Evolutionary conservation across 2,113 vertebrate species (phyloP).

Genomic region (Hydrochoerus hydrochaeris): DNA sequence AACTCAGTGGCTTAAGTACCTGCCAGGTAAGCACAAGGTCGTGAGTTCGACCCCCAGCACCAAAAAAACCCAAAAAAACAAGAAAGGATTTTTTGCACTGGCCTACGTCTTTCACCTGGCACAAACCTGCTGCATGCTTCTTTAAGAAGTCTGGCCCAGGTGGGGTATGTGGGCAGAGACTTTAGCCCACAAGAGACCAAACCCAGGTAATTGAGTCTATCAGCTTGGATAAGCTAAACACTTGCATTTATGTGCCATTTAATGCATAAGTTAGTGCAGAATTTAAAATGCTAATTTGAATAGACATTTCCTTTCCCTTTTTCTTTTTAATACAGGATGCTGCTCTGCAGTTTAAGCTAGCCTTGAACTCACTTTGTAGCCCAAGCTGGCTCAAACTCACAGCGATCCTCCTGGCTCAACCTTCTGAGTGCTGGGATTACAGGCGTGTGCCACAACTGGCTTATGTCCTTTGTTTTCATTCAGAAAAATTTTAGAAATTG

Average conservation of each 20-base stretch:
- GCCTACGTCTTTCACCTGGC: neutral
- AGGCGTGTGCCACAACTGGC: neutral
- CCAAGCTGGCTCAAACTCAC: neutral
- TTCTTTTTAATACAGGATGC: neutral
- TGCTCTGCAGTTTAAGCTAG: neutral
- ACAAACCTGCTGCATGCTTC: neutral
- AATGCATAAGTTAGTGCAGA: neutral
- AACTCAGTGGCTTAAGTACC: too few species aligned
- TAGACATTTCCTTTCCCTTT: neutral
- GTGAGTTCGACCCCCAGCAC: too few species aligned
- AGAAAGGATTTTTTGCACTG: neutral
- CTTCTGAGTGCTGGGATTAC: neutral
- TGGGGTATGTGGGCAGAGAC: neutral
- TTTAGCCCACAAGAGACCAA: neutral
- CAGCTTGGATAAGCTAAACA: neutral
- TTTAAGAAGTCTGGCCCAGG: neutral
- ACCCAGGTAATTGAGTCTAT: neutral
- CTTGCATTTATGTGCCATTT: neutral
- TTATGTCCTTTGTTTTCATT: constrained; percentile 38
- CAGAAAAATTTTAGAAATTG: constrained; percentile 18
- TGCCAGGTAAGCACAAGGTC: too few species aligned
- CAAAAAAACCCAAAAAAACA: too few species aligned
- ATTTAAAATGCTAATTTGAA: constrained; percentile 42
- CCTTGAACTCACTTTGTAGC: neutral
- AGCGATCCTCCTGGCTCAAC: neutral